These are phyloP conservation scores for Drosophila koepferae DNA, from an alignment of 2,888 invertebrate genomes.

Conservation along the genomic window DNA sequence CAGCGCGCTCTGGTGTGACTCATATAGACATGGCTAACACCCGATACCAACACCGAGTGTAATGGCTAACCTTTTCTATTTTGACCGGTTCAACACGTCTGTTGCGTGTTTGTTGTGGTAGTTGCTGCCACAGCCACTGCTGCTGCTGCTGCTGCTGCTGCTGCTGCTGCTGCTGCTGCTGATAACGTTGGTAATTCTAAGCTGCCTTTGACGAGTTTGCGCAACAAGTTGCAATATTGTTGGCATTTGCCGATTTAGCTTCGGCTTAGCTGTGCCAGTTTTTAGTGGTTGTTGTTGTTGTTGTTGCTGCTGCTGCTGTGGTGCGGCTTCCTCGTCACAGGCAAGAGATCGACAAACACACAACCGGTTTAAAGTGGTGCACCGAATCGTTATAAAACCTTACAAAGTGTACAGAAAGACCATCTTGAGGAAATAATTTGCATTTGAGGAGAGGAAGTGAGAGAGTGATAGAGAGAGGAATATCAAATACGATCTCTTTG, in stretches of 20 bases:
- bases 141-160: slow-evolving; percentile 3
- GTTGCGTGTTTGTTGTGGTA: slow-evolving; percentile 8
- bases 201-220: slow-evolving; percentile 45
- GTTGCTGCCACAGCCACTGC: slow-evolving; percentile 15
- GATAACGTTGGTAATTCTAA: slow-evolving; percentile 65
- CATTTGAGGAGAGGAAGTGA: slow-evolving; percentile 44
- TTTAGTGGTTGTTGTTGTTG: neutral
- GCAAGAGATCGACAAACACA: slow-evolving; percentile 47
- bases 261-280: slow-evolving; percentile 47
- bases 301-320: slow-evolving; percentile 27
- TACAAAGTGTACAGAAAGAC: slow-evolving; percentile 36
- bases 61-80: slow-evolving; percentile 67
- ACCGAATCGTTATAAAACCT: slow-evolving; percentile 59
- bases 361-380: slow-evolving; percentile 69
- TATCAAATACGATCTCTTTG: slow-evolving; percentile 7
- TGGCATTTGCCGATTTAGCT: slow-evolving; percentile 52
- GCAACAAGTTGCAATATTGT: slow-evolving; percentile 64
- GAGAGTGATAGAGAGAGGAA: neutral
- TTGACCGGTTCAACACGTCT: slow-evolving; percentile 71
- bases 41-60: slow-evolving; percentile 32
- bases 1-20: slow-evolving; percentile 69
- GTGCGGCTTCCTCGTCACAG: slow-evolving; percentile 62
- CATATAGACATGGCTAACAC: slow-evolving; percentile 68
- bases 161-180: slow-evolving; percentile 22
- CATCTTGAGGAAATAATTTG: slow-evolving; percentile 77